Conservation (phyloP, 2,888 invertebrate species). For the Diarsia rubi region DNA sequence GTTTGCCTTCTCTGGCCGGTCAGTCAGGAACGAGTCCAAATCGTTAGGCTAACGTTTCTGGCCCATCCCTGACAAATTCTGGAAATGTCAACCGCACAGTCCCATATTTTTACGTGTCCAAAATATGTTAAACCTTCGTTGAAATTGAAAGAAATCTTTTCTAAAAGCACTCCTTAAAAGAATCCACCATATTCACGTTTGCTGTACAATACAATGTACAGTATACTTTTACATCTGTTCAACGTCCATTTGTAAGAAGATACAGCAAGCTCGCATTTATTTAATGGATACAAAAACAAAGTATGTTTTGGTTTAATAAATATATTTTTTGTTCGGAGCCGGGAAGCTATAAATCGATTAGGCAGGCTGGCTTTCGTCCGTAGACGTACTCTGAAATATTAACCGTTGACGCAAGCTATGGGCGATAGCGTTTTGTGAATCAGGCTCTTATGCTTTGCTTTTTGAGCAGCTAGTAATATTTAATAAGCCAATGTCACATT, state of each 20-base stretch:
- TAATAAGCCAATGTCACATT: background rate
- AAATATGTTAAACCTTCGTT: background rate
- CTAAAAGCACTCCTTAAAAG: background rate
- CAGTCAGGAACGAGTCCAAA: too few species aligned
- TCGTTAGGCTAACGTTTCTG: too few species aligned
- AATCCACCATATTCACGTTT: background rate
- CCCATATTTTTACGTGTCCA: background rate
- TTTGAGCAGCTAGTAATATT: background rate
- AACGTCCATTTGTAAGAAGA: slow-evolving; percentile 51
- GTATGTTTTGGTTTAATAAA: slow-evolving; percentile 79
- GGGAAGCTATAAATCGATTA: slow-evolving; percentile 85
- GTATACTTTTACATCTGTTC: slow-evolving; percentile 30
- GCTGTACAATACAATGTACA: background rate
- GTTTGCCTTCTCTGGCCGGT: too few species aligned
- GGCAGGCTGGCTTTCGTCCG: slow-evolving; percentile 83
- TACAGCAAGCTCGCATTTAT: slow-evolving; percentile 66
- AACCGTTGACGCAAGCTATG: slow-evolving; percentile 62
- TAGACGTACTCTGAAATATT: slow-evolving; percentile 78
- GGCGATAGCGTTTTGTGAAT: slow-evolving; percentile 28
- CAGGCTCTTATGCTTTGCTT: background rate
- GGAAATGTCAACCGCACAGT: too few species aligned
- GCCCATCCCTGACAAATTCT: too few species aligned
- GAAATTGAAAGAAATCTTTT: background rate
- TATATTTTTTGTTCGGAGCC: slow-evolving; percentile 76
- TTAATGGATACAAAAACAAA: slow-evolving; percentile 72